Percentiles rank a stretch among this genome's conserved stretches.
phyloP scores from a whole-genome alignment of 1,140 invertebrate species.

The Sitobion miscanthi region DNA sequence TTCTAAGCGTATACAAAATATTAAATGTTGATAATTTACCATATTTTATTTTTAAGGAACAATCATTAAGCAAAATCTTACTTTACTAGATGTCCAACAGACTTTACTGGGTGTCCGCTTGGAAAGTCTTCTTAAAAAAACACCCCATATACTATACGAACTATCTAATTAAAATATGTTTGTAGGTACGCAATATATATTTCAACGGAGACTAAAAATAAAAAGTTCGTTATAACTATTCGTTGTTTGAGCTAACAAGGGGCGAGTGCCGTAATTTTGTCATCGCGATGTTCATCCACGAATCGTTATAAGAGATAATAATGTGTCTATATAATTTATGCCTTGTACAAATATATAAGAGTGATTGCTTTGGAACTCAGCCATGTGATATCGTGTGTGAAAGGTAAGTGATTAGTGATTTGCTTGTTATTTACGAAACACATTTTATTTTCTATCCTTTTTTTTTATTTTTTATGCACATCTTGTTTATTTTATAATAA shows the following conservation, averaged over 20 bases:
- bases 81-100: no score
- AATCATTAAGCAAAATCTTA: neutral
- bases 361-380: neutral
- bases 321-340: neutral
- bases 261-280: slow-evolving; percentile 13
- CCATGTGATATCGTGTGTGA: neutral
- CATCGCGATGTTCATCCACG: neutral
- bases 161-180: neutral
- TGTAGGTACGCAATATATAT: neutral
- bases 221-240: neutral
- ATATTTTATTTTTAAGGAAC: neutral
- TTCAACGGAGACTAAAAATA: slow-evolving; percentile 13
- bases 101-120: neutral
- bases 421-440: neutral
- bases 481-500: neutral
- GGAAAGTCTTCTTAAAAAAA: neutral
- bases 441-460: neutral
- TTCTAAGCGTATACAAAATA: no score
- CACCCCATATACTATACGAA: neutral
- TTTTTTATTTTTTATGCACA: neutral
- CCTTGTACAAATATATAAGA: neutral
- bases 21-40: no score
- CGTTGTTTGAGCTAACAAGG: slow-evolving; percentile 29
- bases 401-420: neutral
- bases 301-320: neutral